Evolutionary conservation across 2,113 vertebrate genomes (phyloP), one percentile per base, ranked within the genome.

Genomic region (Rhynchomys soricoides): DNA sequence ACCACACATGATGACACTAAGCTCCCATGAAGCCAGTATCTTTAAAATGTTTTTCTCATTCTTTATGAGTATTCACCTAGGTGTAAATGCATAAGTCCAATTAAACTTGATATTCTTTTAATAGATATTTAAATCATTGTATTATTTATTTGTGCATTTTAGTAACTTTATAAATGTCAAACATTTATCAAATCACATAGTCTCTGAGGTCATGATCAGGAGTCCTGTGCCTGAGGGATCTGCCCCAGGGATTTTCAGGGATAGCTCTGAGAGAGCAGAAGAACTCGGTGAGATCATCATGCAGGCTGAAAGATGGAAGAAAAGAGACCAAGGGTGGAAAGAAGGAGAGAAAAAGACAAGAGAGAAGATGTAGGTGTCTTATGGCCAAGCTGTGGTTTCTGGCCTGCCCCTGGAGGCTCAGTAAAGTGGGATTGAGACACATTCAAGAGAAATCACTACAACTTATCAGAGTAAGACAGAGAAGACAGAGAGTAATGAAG

Each of bases 1-100:
- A 96, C 91, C 96, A 94, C 89, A 79, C 77, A 70, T 15, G 48
- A 83, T 19, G 37, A 70, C 26, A 71, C 24, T 45, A 81, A 91
- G 15, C 75, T 92, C 31, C 48, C n/a, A 79, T 55, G 24, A 74
- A 90, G 77, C 52, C 31, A 75, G 4, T 75, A 57, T 22, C 16
- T 94, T 90, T 86, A 10, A 70, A 96, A 68, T 62, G 19, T 0
- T 7, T 85, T 68, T 92, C 45, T 92, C 5, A 52, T 59, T 92
- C 43, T 74, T 85, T 90, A 48, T 87, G n/a, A 73, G 21, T 11
- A 74, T 62, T 45, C 71, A 40, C 71, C 62, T 73, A 70, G 82
- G 50, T 86, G 11, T 91, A 52, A 74, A 24, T 43, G 90, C 4
- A 3, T 74, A 74, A 74, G 85, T 70, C 4, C 52, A 92, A 59